phyloP scores from a whole-genome alignment of 2,888 invertebrate genomes.

The Erebia aethiops region DNA sequence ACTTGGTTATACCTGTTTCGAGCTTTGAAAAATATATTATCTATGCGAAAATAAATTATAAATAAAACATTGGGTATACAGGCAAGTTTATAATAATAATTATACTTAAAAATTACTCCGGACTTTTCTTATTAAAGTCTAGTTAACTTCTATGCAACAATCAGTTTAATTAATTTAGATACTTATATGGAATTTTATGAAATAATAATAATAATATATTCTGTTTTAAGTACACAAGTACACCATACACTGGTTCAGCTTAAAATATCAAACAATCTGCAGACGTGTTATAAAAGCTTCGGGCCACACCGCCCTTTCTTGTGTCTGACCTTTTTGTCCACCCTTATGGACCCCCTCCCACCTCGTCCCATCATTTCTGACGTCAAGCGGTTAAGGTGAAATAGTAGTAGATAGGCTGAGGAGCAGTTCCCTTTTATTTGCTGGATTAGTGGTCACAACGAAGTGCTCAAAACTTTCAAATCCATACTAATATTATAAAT shows the following conservation, averaged over 20 bases:
- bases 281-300: slow-evolving; percentile 27
- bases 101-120: too few species aligned
- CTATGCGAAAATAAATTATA: too few species aligned
- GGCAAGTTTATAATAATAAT: too few species aligned
- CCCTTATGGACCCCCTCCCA: background rate
- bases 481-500: too few species aligned
- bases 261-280: slow-evolving; percentile 25
- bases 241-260: background rate
- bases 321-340: slow-evolving; percentile 23
- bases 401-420: slow-evolving; percentile 3
- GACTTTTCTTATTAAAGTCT: too few species aligned
- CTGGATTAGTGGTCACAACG: background rate
- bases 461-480: background rate
- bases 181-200: too few species aligned
- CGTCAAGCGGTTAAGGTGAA: slow-evolving; percentile 28
- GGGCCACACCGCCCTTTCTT: slow-evolving; percentile 26
- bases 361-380: slow-evolving; percentile 27
- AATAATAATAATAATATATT: background rate
- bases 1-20: too few species aligned
- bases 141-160: too few species aligned
- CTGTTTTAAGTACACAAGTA: background rate
- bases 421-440: background rate
- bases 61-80: too few species aligned
- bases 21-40: too few species aligned
- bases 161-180: too few species aligned